Evolutionary conservation across 2,888 invertebrate species (phyloP).

Genomic region (Aricia artaxerxes): DNA sequence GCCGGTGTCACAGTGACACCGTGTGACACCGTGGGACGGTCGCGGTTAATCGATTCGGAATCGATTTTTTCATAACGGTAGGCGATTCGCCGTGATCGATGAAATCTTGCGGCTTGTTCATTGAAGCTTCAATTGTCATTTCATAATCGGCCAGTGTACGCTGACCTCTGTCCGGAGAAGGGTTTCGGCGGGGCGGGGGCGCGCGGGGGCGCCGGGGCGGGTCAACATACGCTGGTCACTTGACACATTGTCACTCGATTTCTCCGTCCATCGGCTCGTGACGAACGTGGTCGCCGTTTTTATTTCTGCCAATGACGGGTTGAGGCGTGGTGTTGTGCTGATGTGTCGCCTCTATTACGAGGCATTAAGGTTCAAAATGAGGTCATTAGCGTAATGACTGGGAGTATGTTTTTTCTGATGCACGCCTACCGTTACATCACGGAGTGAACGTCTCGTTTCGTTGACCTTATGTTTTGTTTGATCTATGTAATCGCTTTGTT

Average conservation of each 20-base stretch:
- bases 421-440: constrained; percentile 63
- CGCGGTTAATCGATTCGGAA: constrained; percentile 69
- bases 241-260: constrained; percentile 79
- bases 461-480: constrained; percentile 16
- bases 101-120: constrained; percentile 74
- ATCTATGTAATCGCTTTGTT: background rate
- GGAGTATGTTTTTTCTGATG: constrained; percentile 78
- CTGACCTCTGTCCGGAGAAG: constrained; percentile 51
- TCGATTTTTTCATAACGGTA: constrained; percentile 79
- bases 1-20: constrained; percentile 34
- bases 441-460: background rate
- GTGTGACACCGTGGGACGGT: constrained; percentile 68
- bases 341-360: constrained; percentile 53
- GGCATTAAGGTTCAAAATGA: constrained; percentile 52
- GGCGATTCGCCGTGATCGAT: constrained; percentile 74
- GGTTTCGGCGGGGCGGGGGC: constrained; percentile 37
- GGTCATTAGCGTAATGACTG: constrained; percentile 54
- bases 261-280: constrained; percentile 76
- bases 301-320: constrained; percentile 81
- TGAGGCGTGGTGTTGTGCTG: constrained; percentile 74
- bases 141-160: constrained; percentile 66
- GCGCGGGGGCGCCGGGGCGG: constrained; percentile 48
- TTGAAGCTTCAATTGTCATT: constrained; percentile 75
- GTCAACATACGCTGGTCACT: constrained; percentile 53
- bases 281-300: constrained; percentile 79